These are phyloP conservation scores for Pissodes strobi DNA, from an alignment of 1,140 invertebrate genomes.

Conservation along the genomic window DNA sequence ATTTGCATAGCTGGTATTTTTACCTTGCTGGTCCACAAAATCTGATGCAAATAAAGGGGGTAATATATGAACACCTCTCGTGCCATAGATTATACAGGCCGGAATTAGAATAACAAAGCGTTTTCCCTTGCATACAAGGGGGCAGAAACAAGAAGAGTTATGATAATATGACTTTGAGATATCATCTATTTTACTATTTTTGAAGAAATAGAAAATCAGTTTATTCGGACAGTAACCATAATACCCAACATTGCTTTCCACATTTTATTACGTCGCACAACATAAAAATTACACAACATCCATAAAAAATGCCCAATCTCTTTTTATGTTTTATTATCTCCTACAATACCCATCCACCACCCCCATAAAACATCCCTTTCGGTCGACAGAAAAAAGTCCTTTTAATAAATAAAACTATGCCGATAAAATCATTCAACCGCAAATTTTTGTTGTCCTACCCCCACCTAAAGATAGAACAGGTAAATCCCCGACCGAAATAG, in stretches of 20 bases:
- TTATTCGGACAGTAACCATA: neutral
- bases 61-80: too few species aligned
- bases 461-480: conserved; percentile 1
- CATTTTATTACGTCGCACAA: neutral
- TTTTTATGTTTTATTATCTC: conserved; percentile 1
- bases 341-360: conserved; percentile 7
- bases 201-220: too few species aligned
- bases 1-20: too few species aligned
- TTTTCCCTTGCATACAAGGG: too few species aligned
- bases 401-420: conserved; percentile 10
- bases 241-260: neutral
- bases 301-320: conserved; percentile 1
- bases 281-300: neutral
- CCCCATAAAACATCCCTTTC: conserved; percentile 20
- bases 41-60: too few species aligned
- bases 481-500: neutral
- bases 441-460: conserved; percentile 24
- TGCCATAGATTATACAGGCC: too few species aligned
- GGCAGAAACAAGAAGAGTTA: too few species aligned
- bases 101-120: too few species aligned
- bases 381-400: neutral
- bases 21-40: too few species aligned
- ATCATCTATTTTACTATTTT: too few species aligned
- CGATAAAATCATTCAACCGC: conserved; percentile 30
- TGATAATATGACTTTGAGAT: too few species aligned